phyloP scores from a whole-genome alignment of 2,888 invertebrate species.

The Sabellastarte sp. region DNA sequence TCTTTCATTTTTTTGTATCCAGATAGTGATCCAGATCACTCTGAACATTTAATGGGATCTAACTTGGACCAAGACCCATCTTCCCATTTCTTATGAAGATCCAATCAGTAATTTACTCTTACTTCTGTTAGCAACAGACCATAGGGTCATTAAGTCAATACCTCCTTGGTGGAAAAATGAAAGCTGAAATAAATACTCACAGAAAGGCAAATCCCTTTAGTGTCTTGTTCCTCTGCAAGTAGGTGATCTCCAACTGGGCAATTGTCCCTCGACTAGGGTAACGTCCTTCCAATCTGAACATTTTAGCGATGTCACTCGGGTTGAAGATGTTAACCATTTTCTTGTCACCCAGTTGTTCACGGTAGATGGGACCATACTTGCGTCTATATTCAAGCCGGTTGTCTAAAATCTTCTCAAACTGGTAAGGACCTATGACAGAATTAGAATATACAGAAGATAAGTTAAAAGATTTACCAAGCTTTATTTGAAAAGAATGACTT shows the following conservation, averaged over 20 bases:
- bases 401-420: slow-evolving; percentile 23
- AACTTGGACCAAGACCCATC: too few species aligned
- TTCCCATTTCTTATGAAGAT: too few species aligned
- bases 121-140: too few species aligned
- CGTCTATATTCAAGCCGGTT: slow-evolving; percentile 17
- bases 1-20: too few species aligned
- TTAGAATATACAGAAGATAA: not conserved
- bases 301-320: slow-evolving; percentile 20
- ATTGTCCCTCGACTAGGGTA: slow-evolving; percentile 23
- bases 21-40: too few species aligned
- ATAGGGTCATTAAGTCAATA: too few species aligned
- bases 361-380: slow-evolving; percentile 21
- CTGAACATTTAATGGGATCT: too few species aligned
- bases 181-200: slow-evolving; percentile 11
- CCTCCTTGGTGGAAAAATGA: too few species aligned
- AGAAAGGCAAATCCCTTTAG: slow-evolving; percentile 23
- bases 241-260: slow-evolving; percentile 22
- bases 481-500: too few species aligned
- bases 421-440: slow-evolving; percentile 19
- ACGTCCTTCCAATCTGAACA: slow-evolving; percentile 19
- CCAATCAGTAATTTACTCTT: too few species aligned
- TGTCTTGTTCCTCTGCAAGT: slow-evolving; percentile 21
- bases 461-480: not conserved
- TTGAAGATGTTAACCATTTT: slow-evolving; percentile 23
- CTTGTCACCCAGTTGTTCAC: slow-evolving; percentile 22